Evolutionary conservation across 2,797 vertebrate genomes (phyloP).

Genomic region (Steatocranus sp.): DNA sequence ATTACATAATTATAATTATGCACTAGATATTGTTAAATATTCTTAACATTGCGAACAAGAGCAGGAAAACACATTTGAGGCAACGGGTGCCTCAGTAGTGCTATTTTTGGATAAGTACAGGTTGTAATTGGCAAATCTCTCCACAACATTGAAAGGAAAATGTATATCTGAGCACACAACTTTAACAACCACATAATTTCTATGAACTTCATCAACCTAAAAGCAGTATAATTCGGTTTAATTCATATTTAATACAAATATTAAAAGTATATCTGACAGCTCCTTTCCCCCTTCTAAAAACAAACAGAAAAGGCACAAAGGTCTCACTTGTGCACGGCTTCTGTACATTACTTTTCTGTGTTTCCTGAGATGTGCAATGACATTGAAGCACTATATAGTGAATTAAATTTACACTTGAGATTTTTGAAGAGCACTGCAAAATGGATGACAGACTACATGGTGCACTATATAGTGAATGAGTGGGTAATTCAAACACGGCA

Average conservation of each 20-base stretch:
- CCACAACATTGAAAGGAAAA: background rate
- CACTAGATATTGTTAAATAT: background rate
- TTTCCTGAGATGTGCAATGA: background rate
- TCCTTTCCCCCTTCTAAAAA: background rate
- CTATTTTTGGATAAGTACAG: background rate
- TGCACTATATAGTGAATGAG: fast-evolving
- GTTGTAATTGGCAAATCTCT: background rate
- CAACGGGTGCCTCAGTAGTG: fast-evolving
- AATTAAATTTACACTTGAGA: background rate
- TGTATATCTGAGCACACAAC: background rate
- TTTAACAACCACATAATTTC: background rate
- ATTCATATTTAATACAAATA: background rate
- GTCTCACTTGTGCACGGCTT: background rate
- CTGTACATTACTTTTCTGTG: background rate
- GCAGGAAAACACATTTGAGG: background rate
- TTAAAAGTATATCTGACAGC: background rate
- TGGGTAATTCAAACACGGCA: background rate
- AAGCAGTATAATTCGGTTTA: fast-evolving
- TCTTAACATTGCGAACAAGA: background rate
- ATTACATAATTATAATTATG: background rate
- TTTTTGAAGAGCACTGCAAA: background rate
- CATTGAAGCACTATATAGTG: background rate
- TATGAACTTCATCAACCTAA: background rate
- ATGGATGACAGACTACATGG: background rate
- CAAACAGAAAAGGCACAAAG: background rate